A percentile compares a stretch with the other conserved stretches of the same genome.
phyloP scores from a whole-genome alignment of 2,113 vertebrate species.

The Hippolais icterina region DNA sequence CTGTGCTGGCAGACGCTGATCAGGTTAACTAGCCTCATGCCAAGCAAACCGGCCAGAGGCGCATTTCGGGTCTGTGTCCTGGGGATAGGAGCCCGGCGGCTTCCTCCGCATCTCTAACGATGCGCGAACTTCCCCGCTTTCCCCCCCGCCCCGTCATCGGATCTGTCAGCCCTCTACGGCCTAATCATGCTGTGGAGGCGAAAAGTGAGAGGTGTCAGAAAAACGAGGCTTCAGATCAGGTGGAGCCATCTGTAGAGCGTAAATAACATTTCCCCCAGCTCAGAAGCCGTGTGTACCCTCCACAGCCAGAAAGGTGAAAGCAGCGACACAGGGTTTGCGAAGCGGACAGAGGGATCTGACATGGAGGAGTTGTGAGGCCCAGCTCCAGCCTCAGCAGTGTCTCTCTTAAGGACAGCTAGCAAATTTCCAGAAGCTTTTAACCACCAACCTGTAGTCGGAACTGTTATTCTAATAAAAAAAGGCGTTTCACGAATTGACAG shows the following conservation, averaged over 20 bases:
- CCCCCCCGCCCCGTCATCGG: background rate
- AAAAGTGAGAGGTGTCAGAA: slow-evolving; percentile 43
- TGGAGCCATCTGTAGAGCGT: background rate
- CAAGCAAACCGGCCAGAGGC: background rate
- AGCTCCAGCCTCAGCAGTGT: background rate
- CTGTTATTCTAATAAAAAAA: background rate
- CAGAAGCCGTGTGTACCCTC: background rate
- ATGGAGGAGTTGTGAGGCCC: background rate
- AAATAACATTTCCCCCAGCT: background rate
- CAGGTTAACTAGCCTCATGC: background rate
- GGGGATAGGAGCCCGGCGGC: background rate
- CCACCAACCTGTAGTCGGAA: background rate
- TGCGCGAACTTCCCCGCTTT: background rate
- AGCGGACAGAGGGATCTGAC: background rate
- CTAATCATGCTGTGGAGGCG: background rate
- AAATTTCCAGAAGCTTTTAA: background rate
- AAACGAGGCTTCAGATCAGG: background rate
- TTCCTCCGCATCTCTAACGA: background rate
- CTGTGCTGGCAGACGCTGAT: background rate
- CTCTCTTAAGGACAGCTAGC: background rate
- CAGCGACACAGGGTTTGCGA: background rate
- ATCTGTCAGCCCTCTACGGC: background rate
- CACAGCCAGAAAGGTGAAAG: background rate
- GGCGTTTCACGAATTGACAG: slow-evolving; percentile 26
- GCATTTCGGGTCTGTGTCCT: background rate